Base-by-base conservation (phyloP, 2,113 vertebrate species). In the Merops nubicus region DNA sequence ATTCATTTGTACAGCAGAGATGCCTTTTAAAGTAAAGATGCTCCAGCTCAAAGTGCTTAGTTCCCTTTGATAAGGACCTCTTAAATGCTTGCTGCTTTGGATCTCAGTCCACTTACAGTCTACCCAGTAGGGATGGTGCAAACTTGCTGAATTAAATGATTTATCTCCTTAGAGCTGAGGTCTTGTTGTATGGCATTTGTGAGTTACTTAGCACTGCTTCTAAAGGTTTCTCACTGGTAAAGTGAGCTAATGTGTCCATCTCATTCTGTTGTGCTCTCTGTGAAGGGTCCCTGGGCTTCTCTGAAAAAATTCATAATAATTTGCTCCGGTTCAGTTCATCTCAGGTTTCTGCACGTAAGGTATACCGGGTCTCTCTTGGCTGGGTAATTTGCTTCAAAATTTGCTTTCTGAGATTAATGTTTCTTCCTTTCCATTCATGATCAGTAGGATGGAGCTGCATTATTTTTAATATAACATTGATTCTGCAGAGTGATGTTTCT, bases 381-480 rank as follows among this genome's bases (percentile, higher is more conserved):
- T 72, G 64, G 26, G 25, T 86, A 56, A 83, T 83, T 88, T 76
- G 25, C 74, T 95, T 80, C 63, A 69, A 93, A 77, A 83, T 21
- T 16, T 33, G 18, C 48, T 85, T 92, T 73, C 85, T 78, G 72
- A 60, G 63, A 54, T 51, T 83, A 83, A 81, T 93, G 31, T 56
- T 56, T 56, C 17, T 56, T 31, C 54, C 54, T 56, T 51, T 72
- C 75, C 19, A 9, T 72, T 84, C 0, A 6, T 59, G 40, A 72
- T 60, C 33, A 38, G 74, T 79, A 57, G 38, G 22, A 47, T 70
- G 59, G 59, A 88, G 57, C 63, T 50, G 22, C 40, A 26, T 54
- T 2, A 3, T 67, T 67, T 38, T 77, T 78, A 54, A 65, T 63
- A 4, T 26, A 90, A 42, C 25, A 33, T n/a, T 65, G 75, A 34